phyloP scores from a whole-genome alignment of 1,140 invertebrate species.

The Agrypnia vestita region DNA sequence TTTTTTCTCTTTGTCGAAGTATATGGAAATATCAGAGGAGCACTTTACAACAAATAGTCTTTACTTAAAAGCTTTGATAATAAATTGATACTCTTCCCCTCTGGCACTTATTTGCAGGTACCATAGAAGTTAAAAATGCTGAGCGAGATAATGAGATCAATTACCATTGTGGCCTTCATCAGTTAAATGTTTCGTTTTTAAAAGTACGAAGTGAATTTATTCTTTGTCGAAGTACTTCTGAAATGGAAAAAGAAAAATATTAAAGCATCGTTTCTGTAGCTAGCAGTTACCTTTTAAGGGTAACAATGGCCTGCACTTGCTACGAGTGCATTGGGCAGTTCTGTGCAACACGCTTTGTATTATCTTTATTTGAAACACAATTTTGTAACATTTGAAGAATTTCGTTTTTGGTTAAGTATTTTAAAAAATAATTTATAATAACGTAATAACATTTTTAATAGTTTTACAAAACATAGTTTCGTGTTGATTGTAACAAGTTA shows the following conservation, averaged over 20 bases:
- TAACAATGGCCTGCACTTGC: conserved; percentile 7
- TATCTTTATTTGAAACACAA: no score
- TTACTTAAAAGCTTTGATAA: not conserved
- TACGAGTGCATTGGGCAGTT: conserved; percentile 4
- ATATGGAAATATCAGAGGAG: no score
- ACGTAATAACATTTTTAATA: no score
- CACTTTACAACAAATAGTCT: not conserved
- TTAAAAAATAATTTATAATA: no score
- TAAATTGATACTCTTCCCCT: not conserved
- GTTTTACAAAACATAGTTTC: no score
- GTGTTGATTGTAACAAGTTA: no score
- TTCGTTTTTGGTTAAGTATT: no score
- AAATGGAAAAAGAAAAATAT: conserved; percentile 27
- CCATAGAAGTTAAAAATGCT: not conserved
- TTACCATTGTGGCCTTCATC: not conserved
- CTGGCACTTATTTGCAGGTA: conserved; percentile 14
- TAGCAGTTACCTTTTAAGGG: conserved; percentile 15
- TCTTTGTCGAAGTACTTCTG: conserved; percentile 7
- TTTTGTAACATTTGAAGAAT: no score
- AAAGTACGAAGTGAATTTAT: conserved; percentile 3
- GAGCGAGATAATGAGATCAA: conserved; percentile 23
- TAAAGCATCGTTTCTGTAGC: not conserved
- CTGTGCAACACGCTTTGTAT: not conserved
- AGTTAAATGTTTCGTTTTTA: conserved; percentile 16
- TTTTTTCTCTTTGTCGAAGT: no score